Evolutionary conservation across 2,113 vertebrate genomes (phyloP).

Genomic region (Albula glossodonta): DNA sequence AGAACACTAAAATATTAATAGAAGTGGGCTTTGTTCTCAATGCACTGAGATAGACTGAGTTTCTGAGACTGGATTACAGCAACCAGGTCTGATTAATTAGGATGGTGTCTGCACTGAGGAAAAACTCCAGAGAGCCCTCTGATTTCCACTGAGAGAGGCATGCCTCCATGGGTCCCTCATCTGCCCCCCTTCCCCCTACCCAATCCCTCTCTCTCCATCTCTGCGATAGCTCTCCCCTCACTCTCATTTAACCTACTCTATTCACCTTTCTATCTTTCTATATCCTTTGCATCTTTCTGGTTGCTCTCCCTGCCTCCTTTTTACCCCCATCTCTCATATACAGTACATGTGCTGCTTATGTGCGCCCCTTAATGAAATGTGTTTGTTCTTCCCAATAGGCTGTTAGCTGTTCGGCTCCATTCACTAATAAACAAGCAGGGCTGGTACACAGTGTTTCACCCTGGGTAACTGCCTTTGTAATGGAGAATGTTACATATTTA

Average conservation of each 20-base stretch:
- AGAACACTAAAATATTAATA: slow-evolving; percentile 94
- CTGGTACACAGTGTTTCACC: slow-evolving; percentile 44
- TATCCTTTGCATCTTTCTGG: not conserved
- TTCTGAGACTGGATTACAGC: slow-evolving; percentile 78
- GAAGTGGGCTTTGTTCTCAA: slow-evolving; percentile 86
- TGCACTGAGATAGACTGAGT: slow-evolving; percentile 75
- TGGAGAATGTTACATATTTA: slow-evolving; percentile 53
- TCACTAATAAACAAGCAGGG: slow-evolving; percentile 44
- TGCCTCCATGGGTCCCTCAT: slow-evolving; percentile 32
- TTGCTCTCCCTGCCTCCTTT: not conserved
- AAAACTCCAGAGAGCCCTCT: slow-evolving; percentile 83
- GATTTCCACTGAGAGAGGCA: slow-evolving; percentile 16
- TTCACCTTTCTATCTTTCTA: not conserved
- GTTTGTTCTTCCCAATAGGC: slow-evolving; percentile 51
- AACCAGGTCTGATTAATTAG: slow-evolving; percentile 91
- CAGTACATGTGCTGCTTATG: not conserved
- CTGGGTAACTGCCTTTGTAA: slow-evolving; percentile 55
- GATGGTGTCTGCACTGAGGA: slow-evolving; percentile 78
- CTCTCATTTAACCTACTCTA: not conserved
- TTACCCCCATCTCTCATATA: not conserved
- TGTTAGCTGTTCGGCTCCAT: slow-evolving; percentile 31
- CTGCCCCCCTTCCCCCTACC: slow-evolving; percentile 26
- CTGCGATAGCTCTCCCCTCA: not conserved
- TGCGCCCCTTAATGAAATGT: slow-evolving; percentile 26
- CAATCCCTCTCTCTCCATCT: not conserved